Conservation (phyloP, 1,140 invertebrate species). For the Lepidurus apus region DNA sequence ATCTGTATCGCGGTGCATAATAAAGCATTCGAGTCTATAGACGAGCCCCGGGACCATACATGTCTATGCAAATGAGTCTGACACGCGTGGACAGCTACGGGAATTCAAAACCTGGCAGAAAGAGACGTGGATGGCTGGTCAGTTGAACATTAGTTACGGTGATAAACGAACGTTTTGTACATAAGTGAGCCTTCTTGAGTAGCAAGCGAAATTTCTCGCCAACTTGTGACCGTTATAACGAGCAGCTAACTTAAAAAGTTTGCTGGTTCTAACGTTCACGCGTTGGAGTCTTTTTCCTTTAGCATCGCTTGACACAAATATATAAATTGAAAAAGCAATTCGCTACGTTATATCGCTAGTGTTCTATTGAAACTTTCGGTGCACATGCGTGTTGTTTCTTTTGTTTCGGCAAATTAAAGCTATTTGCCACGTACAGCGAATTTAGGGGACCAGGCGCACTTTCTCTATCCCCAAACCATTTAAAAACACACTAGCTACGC, state of each 20-base stretch:
- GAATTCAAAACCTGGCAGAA: neutral
- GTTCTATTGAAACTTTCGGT: neutral
- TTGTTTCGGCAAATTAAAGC: constrained; percentile 16
- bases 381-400: constrained; percentile 6
- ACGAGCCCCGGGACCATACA: neutral
- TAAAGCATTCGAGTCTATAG: neutral
- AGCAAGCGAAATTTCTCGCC: neutral
- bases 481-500: neutral
- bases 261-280: neutral
- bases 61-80: constrained; percentile 1
- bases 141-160: constrained; percentile 16
- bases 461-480: neutral
- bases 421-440: constrained; percentile 9
- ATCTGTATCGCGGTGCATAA: neutral
- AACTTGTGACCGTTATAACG: neutral
- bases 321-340: neutral
- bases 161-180: neutral
- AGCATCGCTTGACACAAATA: neutral
- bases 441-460: neutral
- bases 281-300: neutral
- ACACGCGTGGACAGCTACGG: neutral
- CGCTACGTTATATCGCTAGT: neutral
- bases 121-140: neutral
- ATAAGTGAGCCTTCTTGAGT: neutral
- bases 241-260: neutral